Evolutionary conservation across 2,113 vertebrate species (phyloP), one percentile per base, ranked within the genome.

Genomic region (Turdus rufiventris): DNA sequence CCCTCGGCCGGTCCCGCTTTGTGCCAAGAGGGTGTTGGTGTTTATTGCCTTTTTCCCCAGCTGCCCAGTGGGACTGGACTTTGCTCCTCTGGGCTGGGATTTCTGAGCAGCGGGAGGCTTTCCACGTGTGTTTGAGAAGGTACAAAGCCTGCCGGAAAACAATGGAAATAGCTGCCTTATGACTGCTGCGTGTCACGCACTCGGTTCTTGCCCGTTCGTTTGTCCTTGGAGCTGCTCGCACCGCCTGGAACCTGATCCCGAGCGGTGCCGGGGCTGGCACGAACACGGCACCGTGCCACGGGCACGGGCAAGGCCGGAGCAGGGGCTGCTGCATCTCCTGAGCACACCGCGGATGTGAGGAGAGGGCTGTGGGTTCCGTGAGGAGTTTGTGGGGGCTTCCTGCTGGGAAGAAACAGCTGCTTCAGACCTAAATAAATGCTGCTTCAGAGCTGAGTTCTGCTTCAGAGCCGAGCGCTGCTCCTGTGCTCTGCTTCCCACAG

Each of bases 101-200:
- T 91, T 85, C 53, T 68, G 23, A 95, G 89, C 89, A 61, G 95
- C 48, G 3, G 93, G 93, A 96, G 92, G 89, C 48, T 95, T 89
- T 82, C 91, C 88, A 85, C 87, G 91, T 95, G 92, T 76, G 79
- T 89, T 71, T 80, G 75, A 66, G 95, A 84, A 95, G 96, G 93
- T 95, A 94, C 92, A 95, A 95, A 92, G 84, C 94, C 95, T 88
- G 90, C 80, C 28, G 85, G 88, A 92, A 97, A 96, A 95, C 95
- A 96, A 93, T 95, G 91, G 93, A 92, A 94, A 94, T 75, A 88
- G 84, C 90, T 91, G 95, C 83, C 94, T 96, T 65, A 84, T 78
- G 93, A 91, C 86, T 91, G 91, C 91, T 67, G 92, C 54, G 45
- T 96, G 85, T 94, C 79, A 96, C 94, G 92, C 95, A 88, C 89